These are phyloP conservation scores for Enteromius anoplus DNA, from an alignment of 2,797 vertebrate genomes.

Conservation along the genomic window DNA sequence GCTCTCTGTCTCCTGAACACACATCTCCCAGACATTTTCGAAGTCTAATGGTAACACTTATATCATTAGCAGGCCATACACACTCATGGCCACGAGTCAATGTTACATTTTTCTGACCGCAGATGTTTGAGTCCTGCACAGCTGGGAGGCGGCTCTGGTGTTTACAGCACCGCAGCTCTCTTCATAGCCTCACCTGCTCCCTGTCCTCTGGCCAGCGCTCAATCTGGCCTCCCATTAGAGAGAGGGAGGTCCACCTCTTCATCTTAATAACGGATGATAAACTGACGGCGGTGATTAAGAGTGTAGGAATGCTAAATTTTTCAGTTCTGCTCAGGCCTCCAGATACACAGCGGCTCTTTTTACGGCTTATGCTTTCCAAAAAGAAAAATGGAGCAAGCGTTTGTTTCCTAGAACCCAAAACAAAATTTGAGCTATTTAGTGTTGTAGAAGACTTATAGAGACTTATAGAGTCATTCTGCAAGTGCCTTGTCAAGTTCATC, in stretches of 20 bases:
- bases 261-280: constrained; percentile 50
- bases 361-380: constrained; percentile 28
- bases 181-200: constrained; percentile 36
- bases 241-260: constrained; percentile 41
- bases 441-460: neutral
- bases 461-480: neutral
- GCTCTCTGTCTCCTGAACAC: neutral
- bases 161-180: constrained; percentile 12
- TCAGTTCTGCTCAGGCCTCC: constrained; percentile 16
- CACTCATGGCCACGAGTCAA: neutral
- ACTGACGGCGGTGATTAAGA: constrained; percentile 39
- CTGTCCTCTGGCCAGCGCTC: constrained; percentile 24
- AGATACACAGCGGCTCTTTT: constrained; percentile 29
- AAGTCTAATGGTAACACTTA: neutral
- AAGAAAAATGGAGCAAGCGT: neutral
- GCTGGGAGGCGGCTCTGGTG: constrained; percentile 9
- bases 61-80: neutral
- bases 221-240: constrained; percentile 38
- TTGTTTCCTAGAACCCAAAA: constrained; percentile 26
- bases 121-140: constrained; percentile 29
- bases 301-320: constrained; percentile 12
- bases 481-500: neutral
- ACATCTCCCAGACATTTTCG: constrained; percentile 1
- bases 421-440: constrained; percentile 1
- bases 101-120: neutral